phyloP scores from a whole-genome alignment of 2,797 vertebrate species.

The Anguilla anguilla region DNA sequence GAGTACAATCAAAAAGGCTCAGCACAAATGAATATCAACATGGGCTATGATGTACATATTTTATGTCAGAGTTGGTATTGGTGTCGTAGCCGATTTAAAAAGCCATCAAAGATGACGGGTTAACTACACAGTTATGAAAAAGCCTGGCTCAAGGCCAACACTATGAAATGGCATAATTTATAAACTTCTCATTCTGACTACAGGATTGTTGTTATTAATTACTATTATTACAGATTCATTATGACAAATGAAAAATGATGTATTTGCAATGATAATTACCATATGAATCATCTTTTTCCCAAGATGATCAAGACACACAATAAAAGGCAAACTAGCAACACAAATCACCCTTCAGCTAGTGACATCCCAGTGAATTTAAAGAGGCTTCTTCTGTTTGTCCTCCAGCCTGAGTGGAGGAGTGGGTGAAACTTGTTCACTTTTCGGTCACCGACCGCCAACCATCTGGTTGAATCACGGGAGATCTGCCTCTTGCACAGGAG shows the following conservation, averaged over 20 bases:
- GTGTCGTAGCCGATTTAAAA: background rate
- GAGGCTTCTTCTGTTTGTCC: background rate
- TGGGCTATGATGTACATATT: too few species aligned
- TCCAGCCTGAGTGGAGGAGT: background rate
- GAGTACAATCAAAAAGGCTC: background rate
- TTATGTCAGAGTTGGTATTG: too few species aligned
- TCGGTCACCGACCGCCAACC: background rate
- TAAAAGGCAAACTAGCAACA: background rate
- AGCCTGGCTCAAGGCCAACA: background rate
- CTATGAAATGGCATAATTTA: background rate
- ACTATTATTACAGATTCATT: background rate
- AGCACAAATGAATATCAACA: background rate
- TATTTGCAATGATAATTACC: background rate
- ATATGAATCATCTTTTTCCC: background rate
- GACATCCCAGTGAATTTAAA: background rate
- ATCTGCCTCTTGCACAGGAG: background rate
- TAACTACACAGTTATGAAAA: background rate
- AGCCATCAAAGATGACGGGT: background rate
- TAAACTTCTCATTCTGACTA: background rate
- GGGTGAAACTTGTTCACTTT: background rate
- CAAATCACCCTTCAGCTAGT: background rate
- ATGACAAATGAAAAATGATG: background rate
- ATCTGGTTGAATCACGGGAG: background rate
- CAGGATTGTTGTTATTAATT: background rate
- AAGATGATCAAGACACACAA: background rate